Evolutionary conservation across 2,888 invertebrate species (phyloP), one percentile per base, ranked within the genome.

Genomic region (Scaptomyza caliginosa): DNA sequence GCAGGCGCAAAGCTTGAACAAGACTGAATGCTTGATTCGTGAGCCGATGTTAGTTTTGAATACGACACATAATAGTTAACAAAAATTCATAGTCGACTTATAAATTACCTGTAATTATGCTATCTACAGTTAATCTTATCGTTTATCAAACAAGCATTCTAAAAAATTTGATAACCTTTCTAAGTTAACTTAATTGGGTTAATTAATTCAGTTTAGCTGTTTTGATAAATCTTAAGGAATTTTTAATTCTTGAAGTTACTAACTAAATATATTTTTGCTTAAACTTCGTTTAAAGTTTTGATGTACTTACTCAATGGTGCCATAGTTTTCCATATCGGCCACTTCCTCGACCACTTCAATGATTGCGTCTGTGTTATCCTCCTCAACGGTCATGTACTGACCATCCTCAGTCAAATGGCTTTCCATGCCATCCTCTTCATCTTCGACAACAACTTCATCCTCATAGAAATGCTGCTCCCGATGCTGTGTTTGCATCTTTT

Each of bases 331-430:
- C 36, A 84, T 63, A 4, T 80, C 83, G 13, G 69, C 23, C 8
- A 63, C 69, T 28, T 84, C 83, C 38, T 84, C 83, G 4, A 84
- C 77, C 8, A 84, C 86, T 43, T 84, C 83, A n/a, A 84, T 84
- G 11, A 84, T 81, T 8, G 78, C 65, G 55, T 82, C 81, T n/a
- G 82, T 28, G 32, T 77, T 79, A 24, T 80, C 78, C 3, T 76
- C 74, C 10, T 77, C 80, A 17, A 72, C 43, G 4, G 59, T 62
- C 46, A 86, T 23, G n/a, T 56, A 76, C 10, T 77, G 66, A 1
- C 7, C 38, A 2, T 60, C 67, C 3, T 45, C 57, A 2, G 19
- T 4, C 10, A 50, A 6, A 17, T 17, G 7, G 4, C 21, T 19
- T 4, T 59, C 58, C 4, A 43, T 51, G 0, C 26, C 17, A 26